Evolutionary conservation across 1,140 invertebrate species (phyloP).

Genomic region (Parapsyche elsis): DNA sequence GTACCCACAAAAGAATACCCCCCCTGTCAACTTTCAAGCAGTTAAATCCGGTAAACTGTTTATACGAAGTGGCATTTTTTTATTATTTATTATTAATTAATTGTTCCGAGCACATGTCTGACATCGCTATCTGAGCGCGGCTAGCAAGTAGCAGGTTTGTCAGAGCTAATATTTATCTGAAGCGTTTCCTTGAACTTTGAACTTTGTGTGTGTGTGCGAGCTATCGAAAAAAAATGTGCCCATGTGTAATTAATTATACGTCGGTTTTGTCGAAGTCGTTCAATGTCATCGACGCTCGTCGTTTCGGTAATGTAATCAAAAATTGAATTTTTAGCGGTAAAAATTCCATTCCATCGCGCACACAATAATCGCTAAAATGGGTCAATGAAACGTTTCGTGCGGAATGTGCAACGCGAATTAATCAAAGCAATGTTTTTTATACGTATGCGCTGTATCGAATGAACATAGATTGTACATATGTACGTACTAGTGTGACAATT

Average conservation of each 20-base stretch:
- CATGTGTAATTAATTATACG: no score
- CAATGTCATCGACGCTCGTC: not conserved
- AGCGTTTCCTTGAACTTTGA: slow-evolving; percentile 8
- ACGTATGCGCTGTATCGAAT: no score
- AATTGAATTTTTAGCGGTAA: not conserved
- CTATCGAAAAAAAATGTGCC: not conserved
- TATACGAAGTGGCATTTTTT: not conserved
- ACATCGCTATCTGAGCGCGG: not conserved
- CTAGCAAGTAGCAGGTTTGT: not conserved
- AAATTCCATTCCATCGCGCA: no score
- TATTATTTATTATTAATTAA: not conserved
- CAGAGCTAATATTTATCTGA: slow-evolving; percentile 6
- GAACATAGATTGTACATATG: no score
- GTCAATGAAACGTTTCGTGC: not conserved
- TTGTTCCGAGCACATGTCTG: not conserved
- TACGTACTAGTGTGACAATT: no score
- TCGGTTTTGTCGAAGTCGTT: not conserved
- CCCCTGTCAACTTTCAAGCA: not conserved
- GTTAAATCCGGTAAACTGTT: slow-evolving; percentile 6
- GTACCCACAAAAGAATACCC: not conserved
- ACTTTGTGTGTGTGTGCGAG: not conserved
- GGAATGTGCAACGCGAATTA: not conserved
- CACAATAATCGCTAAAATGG: not conserved
- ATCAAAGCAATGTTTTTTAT: no score
- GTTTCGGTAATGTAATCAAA: not conserved